phyloP scores from a whole-genome alignment of 1,140 invertebrate species.

The Drosophila triauraria region DNA sequence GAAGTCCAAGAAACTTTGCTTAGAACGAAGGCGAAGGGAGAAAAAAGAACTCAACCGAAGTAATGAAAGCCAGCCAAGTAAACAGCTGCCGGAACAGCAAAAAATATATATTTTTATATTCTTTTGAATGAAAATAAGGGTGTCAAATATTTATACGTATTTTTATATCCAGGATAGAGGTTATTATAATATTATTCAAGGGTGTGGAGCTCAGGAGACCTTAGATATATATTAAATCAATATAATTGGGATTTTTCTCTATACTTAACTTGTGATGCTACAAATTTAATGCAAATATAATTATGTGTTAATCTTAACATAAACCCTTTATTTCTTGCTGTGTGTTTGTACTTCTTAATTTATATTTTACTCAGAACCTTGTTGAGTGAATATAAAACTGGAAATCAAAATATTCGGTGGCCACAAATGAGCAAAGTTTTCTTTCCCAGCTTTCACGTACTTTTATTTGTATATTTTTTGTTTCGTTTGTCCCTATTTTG shows the following conservation, averaged over 20 bases:
- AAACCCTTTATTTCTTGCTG: slow-evolving; percentile 14
- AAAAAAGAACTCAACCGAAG: slow-evolving; percentile 16
- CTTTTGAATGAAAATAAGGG: slow-evolving; percentile 59
- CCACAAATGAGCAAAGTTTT: slow-evolving; percentile 81
- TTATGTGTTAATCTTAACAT: neutral
- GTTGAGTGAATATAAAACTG: slow-evolving; percentile 45
- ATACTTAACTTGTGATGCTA: no score
- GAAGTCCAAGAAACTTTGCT: slow-evolving; percentile 51
- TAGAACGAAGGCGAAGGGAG: slow-evolving; percentile 24
- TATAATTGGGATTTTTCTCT: no score
- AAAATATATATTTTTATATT: slow-evolving; percentile 20
- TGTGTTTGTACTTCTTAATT: slow-evolving; percentile 61
- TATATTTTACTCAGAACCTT: slow-evolving; percentile 50
- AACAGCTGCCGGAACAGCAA: slow-evolving; percentile 30
- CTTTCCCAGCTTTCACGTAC: slow-evolving; percentile 30
- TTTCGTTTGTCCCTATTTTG: slow-evolving; percentile 26
- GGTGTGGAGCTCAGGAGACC: no score
- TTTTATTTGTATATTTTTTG: slow-evolving; percentile 13
- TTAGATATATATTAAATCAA: no score
- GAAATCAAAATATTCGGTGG: slow-evolving; percentile 65
- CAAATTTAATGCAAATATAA: no score
- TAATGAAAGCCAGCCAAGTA: slow-evolving; percentile 48
- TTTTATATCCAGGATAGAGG: neutral
- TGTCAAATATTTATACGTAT: slow-evolving; percentile 69
- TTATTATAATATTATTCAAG: slow-evolving; percentile 1